Evolutionary conservation across 2,797 vertebrate genomes (phyloP).

Genomic region (Anomalospiza imberbis): DNA sequence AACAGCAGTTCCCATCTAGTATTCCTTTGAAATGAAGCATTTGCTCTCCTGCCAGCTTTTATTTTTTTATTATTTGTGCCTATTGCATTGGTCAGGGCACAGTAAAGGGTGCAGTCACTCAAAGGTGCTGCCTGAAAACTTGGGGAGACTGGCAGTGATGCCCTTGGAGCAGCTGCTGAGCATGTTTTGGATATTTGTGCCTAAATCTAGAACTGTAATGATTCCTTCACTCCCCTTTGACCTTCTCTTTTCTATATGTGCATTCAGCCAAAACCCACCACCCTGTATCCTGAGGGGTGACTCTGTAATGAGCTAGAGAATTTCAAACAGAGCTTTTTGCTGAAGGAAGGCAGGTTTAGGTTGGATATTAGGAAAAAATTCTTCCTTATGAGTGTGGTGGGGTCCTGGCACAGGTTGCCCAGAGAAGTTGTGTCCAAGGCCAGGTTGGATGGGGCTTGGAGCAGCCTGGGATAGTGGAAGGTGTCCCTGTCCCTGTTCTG

Average conservation of each 20-base stretch:
- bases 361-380: neutral
- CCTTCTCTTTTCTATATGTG: neutral
- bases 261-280: neutral
- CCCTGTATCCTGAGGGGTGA: neutral
- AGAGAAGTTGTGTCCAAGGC: neutral
- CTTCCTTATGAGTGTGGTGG: fast-evolving
- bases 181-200: neutral
- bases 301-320: neutral
- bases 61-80: neutral
- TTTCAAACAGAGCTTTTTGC: neutral
- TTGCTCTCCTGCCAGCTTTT: neutral
- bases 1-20: neutral
- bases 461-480: fast-evolving
- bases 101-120: neutral
- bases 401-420: neutral
- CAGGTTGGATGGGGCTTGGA: neutral
- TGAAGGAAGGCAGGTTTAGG: neutral
- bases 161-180: neutral
- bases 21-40: neutral
- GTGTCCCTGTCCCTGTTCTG: neutral
- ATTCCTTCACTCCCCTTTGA: neutral
- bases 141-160: neutral
- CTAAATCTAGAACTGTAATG: neutral
- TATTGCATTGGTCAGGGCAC: neutral
- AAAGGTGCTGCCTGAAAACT: neutral